Percentiles rank a stretch among this genome's conserved stretches.
Evolutionary conservation across 2,113 vertebrate genomes (phyloP).

Genomic region (Hippotragus niger): DNA sequence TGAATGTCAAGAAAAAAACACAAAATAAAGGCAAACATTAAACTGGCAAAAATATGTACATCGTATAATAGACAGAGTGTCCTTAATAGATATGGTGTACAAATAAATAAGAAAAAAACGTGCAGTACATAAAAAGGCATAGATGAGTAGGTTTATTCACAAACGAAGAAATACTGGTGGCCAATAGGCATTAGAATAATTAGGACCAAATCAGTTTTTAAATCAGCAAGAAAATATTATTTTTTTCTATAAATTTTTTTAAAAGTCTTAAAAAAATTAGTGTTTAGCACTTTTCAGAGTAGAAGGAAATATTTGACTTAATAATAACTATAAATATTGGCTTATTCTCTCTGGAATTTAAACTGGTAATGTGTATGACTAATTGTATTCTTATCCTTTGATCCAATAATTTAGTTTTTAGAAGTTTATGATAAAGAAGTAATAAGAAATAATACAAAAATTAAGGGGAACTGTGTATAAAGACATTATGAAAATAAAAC

Average conservation of each 20-base stretch:
- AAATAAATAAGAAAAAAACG: background rate
- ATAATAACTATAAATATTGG: background rate
- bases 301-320: background rate
- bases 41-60: background rate
- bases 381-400: background rate
- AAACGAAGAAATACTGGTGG: constrained; percentile 12
- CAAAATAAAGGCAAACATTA: constrained; percentile 35
- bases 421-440: background rate
- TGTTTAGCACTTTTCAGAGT: background rate
- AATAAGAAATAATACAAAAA: constrained; percentile 10
- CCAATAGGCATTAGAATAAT: background rate
- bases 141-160: background rate
- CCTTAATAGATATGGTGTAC: background rate
- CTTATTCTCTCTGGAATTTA: constrained; percentile 3
- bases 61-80: background rate
- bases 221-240: background rate
- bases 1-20: constrained; percentile 5
- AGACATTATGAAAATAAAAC: background rate
- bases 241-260: background rate
- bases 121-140: background rate
- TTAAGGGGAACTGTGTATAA: background rate
- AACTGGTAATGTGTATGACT: background rate
- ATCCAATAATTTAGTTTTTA: background rate
- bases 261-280: background rate
- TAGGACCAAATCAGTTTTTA: background rate